These are phyloP conservation scores for Drosophila testacea DNA, from an alignment of 2,888 invertebrate genomes.

Conservation along the genomic window DNA sequence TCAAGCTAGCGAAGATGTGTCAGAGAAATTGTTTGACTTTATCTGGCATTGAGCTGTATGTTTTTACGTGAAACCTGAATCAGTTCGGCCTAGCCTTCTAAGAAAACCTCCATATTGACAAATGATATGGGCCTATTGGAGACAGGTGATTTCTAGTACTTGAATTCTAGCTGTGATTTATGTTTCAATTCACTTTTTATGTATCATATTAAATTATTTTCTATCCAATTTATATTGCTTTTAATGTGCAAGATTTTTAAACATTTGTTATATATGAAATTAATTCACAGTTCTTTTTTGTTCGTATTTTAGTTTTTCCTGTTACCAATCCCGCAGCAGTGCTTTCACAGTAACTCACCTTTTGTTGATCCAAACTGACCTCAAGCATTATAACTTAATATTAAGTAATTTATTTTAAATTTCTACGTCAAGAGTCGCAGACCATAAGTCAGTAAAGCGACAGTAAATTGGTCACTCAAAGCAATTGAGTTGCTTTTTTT, in stretches of 20 bases:
- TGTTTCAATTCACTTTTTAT: too few relatives aligned
- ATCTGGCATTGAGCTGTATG: slow-evolving; percentile 51
- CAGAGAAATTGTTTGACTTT: slow-evolving; percentile 43
- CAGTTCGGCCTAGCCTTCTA: slow-evolving; percentile 19
- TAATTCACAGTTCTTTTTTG: too few relatives aligned
- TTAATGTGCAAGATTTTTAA: not conserved
- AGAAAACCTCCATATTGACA: slow-evolving; percentile 33
- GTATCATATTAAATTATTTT: too few relatives aligned
- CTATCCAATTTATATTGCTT: too few relatives aligned
- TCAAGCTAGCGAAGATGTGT: slow-evolving; percentile 69
- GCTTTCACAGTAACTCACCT: slow-evolving; percentile 8
- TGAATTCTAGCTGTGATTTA: not conserved
- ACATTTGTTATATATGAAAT: too few relatives aligned
- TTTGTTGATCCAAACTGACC: slow-evolving; percentile 34
- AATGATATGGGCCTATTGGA: slow-evolving; percentile 7
- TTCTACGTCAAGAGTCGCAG: slow-evolving; percentile 55
- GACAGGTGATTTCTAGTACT: slow-evolving; percentile 6
- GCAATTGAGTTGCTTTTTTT: slow-evolving; percentile 59
- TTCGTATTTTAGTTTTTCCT: not conserved
- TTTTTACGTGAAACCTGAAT: slow-evolving; percentile 37
- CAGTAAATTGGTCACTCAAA: slow-evolving; percentile 65
- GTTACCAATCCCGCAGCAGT: too few relatives aligned
- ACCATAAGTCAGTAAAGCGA: slow-evolving; percentile 17
- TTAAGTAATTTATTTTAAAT: slow-evolving; percentile 59
- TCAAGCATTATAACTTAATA: slow-evolving; percentile 46